Evolutionary conservation across 2,797 vertebrate species (phyloP).

Genomic region (Manis javanica): DNA sequence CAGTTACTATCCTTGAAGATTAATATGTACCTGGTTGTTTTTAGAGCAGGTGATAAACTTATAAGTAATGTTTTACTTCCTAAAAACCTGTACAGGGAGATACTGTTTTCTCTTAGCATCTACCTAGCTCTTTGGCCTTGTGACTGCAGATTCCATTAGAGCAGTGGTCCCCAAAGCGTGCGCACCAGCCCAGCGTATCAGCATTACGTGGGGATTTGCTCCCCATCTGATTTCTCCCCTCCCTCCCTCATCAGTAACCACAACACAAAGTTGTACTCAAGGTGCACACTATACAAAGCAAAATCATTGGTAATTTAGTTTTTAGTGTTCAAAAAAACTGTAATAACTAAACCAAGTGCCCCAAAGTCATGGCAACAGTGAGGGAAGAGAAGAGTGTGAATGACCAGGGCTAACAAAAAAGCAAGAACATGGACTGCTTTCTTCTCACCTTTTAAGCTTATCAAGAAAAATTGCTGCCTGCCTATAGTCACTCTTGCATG

Average conservation of each 20-base stretch:
- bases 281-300: neutral
- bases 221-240: neutral
- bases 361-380: neutral
- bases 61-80: neutral
- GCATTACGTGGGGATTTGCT: neutral
- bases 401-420: neutral
- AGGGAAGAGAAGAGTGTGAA: neutral
- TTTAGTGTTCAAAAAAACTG: slow-evolving; percentile 16
- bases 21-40: neutral
- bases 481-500: neutral
- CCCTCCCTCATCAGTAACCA: neutral
- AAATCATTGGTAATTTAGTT: neutral
- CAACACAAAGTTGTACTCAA: neutral
- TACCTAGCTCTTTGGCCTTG: neutral
- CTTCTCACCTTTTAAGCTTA: neutral
- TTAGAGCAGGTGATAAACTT: slow-evolving; percentile 43
- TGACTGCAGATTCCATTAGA: neutral
- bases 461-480: neutral
- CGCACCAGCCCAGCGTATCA: neutral
- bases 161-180: neutral
- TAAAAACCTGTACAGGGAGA: neutral
- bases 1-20: neutral
- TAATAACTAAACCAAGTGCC: neutral
- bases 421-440: neutral
- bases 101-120: neutral